Conservation (phyloP, 2,113 vertebrate species). For the Saiga tatarica region DNA sequence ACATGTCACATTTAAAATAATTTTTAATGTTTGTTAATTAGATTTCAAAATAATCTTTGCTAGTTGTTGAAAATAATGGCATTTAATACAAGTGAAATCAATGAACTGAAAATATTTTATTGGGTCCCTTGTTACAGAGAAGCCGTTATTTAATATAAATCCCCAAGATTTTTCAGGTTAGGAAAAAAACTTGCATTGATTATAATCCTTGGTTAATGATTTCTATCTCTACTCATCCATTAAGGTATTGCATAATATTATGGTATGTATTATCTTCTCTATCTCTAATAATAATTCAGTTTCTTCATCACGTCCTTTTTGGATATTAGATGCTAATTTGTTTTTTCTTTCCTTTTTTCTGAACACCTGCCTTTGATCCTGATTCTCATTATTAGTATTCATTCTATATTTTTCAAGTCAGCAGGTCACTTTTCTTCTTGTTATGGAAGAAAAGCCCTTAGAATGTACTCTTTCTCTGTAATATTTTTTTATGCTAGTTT, state of each 20-base stretch:
- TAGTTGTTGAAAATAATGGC: not conserved
- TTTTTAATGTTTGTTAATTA: not conserved
- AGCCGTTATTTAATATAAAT: not conserved
- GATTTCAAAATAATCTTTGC: constrained; percentile 3
- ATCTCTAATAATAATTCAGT: not conserved
- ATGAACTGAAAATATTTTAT: not conserved
- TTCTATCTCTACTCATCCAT: not conserved
- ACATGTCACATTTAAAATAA: not conserved
- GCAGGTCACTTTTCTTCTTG: not conserved
- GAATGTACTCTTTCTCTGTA: not conserved
- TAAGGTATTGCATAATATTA: not conserved
- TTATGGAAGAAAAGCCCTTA: not conserved
- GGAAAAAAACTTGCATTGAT: not conserved
- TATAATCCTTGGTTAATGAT: not conserved
- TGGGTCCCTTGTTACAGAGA: not conserved
- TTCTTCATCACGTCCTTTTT: not conserved
- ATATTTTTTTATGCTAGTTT: not conserved
- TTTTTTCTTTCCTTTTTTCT: not conserved
- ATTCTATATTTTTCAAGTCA: not conserved
- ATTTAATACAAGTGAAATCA: not conserved
- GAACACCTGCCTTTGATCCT: not conserved
- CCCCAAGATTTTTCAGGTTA: not conserved
- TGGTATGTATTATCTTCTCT: not conserved
- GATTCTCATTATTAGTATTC: not conserved
- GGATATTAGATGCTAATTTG: not conserved